Evolutionary conservation across 2,113 vertebrate species (phyloP).

Genomic region (Tragelaphus imberbis): DNA sequence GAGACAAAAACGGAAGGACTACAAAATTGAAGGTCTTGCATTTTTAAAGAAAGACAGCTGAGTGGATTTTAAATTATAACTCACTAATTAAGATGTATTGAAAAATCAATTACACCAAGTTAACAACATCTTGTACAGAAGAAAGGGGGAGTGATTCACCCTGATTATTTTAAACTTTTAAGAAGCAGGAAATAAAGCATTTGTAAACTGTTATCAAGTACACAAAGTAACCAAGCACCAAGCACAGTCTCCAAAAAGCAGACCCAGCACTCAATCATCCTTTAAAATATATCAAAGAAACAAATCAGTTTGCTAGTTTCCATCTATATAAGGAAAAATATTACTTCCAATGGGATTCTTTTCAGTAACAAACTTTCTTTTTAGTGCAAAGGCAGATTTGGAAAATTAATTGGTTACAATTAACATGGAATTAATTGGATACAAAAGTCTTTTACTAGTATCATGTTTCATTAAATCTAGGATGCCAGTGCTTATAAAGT

Average conservation of each 20-base stretch:
- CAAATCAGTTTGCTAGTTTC: slow-evolving; percentile 3
- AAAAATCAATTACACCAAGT: slow-evolving; percentile 40
- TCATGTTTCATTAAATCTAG: slow-evolving; percentile 15
- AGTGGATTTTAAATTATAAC: slow-evolving; percentile 22
- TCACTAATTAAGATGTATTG: slow-evolving; percentile 4
- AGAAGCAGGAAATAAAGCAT: not conserved
- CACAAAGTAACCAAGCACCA: not conserved
- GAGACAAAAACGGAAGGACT: not conserved
- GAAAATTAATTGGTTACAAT: slow-evolving; percentile 29
- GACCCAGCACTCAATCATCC: not conserved
- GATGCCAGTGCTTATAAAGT: not conserved
- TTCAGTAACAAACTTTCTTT: slow-evolving; percentile 23
- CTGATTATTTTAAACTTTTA: slow-evolving; percentile 25
- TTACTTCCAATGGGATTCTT: not conserved
- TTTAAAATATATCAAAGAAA: slow-evolving; percentile 34
- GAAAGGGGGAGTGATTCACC: not conserved
- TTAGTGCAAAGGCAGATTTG: not conserved
- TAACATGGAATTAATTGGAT: not conserved
- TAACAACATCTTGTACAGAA: slow-evolving; percentile 12
- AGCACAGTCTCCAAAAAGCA: slow-evolving; percentile 31
- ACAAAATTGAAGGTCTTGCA: not conserved
- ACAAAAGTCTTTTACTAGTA: not conserved
- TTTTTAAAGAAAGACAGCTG: slow-evolving; percentile 18
- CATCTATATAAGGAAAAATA: not conserved
- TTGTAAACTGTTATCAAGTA: slow-evolving; percentile 18